Conservation (phyloP, 30 jellyfish, hydroid and myxozoan species). For the Mastigias papua region DNA sequence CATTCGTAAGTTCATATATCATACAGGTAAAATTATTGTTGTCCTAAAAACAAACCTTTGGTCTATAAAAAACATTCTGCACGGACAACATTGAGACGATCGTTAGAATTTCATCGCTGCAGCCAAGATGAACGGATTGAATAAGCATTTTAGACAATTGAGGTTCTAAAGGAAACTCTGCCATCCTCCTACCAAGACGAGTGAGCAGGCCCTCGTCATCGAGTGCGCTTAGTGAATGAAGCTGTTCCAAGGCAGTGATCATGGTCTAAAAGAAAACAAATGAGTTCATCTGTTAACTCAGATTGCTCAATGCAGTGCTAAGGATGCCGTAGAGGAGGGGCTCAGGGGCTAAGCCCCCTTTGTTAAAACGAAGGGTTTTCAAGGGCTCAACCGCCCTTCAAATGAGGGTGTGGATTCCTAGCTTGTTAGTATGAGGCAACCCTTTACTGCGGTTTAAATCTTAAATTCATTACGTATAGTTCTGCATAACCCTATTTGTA, state of each 20-base stretch:
- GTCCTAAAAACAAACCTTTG: conserved; percentile 72
- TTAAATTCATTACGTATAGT: too few relatives aligned
- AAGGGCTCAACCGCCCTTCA: too few relatives aligned
- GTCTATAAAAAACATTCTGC: conserved; percentile 95
- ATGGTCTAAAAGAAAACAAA: conserved; percentile 69
- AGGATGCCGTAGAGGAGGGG: too few relatives aligned
- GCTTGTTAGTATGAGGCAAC: too few relatives aligned
- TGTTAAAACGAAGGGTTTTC: too few relatives aligned
- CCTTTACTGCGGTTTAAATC: too few relatives aligned
- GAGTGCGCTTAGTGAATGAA: conserved; percentile 95
- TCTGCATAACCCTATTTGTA: too few relatives aligned
- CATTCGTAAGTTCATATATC: too few relatives aligned
- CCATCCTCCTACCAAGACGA: conserved; percentile 98
- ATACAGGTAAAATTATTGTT: not conserved
- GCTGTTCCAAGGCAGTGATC: conserved; percentile 97
- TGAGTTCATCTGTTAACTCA: not conserved
- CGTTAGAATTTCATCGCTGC: conserved; percentile 97
- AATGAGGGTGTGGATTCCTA: too few relatives aligned
- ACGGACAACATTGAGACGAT: conserved; percentile 97
- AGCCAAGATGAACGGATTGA: conserved; percentile 96
- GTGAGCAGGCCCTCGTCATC: conserved; percentile 99
- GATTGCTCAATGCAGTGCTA: not conserved
- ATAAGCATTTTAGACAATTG: conserved; percentile 94
- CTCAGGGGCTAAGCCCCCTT: too few relatives aligned
- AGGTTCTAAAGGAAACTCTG: conserved; percentile 98